phyloP scores from a whole-genome alignment of 2,888 invertebrate species.

The Tinea trinotella region DNA sequence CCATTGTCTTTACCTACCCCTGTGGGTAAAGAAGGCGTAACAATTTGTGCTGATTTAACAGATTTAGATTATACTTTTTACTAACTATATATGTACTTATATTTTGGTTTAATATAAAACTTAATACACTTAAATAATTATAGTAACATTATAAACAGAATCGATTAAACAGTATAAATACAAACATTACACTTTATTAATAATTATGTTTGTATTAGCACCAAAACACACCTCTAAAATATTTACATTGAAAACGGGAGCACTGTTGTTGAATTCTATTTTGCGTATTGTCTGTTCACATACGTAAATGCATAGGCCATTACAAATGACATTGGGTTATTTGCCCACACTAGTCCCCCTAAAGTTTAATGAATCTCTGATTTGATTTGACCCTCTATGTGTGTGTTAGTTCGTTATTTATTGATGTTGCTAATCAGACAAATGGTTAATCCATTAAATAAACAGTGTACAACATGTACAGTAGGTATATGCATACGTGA shows the following conservation, averaged over 20 bases:
- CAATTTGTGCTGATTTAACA: too few relatives aligned
- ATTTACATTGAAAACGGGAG: background rate
- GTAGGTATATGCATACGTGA: conserved; percentile 34
- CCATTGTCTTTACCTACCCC: too few relatives aligned
- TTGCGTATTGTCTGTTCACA: background rate
- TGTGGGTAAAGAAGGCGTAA: too few relatives aligned
- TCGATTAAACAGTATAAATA: background rate
- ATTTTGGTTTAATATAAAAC: too few relatives aligned
- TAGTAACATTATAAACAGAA: too few relatives aligned
- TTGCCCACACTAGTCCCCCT: conserved; percentile 36
- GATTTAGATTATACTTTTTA: too few relatives aligned
- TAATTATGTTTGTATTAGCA: conserved; percentile 2
- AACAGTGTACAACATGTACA: conserved; percentile 34
- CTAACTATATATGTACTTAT: too few relatives aligned
- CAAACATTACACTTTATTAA: background rate
- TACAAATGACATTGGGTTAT: conserved; percentile 36
- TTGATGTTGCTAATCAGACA: conserved; percentile 66
- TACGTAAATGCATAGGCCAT: conserved; percentile 19
- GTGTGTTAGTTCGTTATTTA: conserved; percentile 49
- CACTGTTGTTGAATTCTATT: background rate
- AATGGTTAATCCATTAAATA: conserved; percentile 67
- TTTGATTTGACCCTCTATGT: conserved; percentile 48
- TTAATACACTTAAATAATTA: too few relatives aligned
- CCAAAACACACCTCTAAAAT: background rate
- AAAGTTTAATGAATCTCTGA: conserved; percentile 63